Base-by-base conservation (phyloP, 1,140 invertebrate species). In the Paraescarpia echinospica region DNA sequence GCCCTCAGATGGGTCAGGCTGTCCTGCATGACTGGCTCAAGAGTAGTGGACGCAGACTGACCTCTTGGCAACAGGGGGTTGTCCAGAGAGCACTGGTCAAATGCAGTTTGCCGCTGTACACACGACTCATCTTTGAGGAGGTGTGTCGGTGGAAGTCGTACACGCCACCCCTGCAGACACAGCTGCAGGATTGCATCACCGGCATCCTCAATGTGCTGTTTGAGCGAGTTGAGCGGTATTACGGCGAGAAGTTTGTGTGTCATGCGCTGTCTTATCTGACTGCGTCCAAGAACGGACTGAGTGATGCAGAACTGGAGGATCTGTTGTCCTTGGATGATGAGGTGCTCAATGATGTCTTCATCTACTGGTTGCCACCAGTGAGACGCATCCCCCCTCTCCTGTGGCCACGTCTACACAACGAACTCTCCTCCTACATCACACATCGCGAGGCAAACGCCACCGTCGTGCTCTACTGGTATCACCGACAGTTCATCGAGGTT, bases 391-490 rank as follows among this genome's bases (percentile, higher is more conserved):
- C 95, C 0, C 95, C 95, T 31, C 93, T 96, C 22, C 94, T 96
- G 31, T 92, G 95, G 51, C 94, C 95, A 1, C 92, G 95, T 33
- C 89, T 96, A 77, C 97, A 98, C 41, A 98, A 99, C 94, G 99
- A 99, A 96, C 96, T 99, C 35, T 98, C 98, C 0, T 99, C 99
- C 95, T 99, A 99, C 96, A 95, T 99, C n/a, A 98, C 98, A 0
- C 98, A 99, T 96, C 96, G 98, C 90, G 98, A 99, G 95, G 98
- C 98, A 0, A 99, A 99, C 95, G 94, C 93, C 1, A 94, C 94
- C 33, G 89, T 94, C 0, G 94, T 95, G 6, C 92, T 94, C 34
- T 93, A 92, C 59, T 95, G 95, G 95, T 94, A 94, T 77, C 94
- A 95, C 89, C 92, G 89, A 14, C 93, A 94, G 51, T 94, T 96